Evolutionary conservation across 2,113 vertebrate species (phyloP).

Genomic region (Clarias batrachus): DNA sequence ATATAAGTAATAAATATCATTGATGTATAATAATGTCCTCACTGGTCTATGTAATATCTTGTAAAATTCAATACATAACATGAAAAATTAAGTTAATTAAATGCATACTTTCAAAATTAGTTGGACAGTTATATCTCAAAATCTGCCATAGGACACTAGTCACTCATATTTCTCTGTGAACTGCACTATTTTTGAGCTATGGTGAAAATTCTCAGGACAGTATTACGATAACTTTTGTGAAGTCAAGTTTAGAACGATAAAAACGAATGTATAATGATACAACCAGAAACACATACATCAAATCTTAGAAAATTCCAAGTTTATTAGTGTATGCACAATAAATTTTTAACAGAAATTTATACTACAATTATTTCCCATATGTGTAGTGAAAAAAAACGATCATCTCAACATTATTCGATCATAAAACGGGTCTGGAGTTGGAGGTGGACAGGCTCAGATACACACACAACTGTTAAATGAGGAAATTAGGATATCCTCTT

Average conservation of each 20-base stretch:
- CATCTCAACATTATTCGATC: slow-evolving; percentile 27
- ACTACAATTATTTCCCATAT: slow-evolving; percentile 11
- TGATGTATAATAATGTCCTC: neutral
- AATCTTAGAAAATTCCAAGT: slow-evolving; percentile 29
- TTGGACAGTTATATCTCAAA: neutral
- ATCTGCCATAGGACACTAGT: neutral
- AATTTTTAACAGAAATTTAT: slow-evolving; percentile 34
- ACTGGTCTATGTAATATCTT: neutral
- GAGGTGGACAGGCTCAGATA: slow-evolving; percentile 4
- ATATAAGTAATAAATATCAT: no score
- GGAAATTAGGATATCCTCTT: slow-evolving; percentile 48
- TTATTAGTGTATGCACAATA: slow-evolving; percentile 49
- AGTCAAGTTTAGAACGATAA: neutral
- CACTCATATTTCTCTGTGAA: neutral
- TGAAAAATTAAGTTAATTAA: neutral
- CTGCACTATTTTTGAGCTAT: neutral
- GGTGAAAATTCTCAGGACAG: neutral
- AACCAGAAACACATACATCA: neutral
- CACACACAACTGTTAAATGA: slow-evolving; percentile 38
- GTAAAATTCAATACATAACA: neutral
- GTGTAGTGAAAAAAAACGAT: slow-evolving; percentile 24
- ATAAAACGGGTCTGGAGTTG: neutral
- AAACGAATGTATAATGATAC: neutral
- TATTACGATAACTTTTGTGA: neutral
- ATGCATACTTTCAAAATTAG: neutral